Conservation (phyloP, 1,140 invertebrate species). For the Bombus terrestris region DNA sequence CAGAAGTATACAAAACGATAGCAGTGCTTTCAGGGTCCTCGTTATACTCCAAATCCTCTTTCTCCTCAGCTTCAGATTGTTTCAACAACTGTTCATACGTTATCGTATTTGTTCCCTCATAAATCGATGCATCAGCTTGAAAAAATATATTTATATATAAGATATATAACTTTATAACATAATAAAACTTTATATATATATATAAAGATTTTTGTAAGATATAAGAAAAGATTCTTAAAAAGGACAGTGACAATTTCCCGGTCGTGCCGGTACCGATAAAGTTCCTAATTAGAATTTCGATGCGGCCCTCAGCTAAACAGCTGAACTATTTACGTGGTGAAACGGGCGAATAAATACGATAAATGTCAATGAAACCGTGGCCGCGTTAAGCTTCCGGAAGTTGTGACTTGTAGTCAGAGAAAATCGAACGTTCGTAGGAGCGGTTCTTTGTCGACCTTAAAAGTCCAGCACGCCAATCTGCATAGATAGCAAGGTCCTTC, state of each 20-base stretch:
- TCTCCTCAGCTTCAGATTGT: slow-evolving; percentile 78
- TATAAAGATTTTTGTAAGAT: too few species aligned
- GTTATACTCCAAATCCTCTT: slow-evolving; percentile 71
- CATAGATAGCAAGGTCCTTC: slow-evolving; percentile 28
- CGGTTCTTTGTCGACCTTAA: not conserved
- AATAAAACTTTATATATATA: too few species aligned
- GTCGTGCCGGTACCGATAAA: not conserved
- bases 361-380: not conserved
- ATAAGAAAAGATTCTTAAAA: not conserved
- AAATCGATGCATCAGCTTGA: slow-evolving; percentile 72
- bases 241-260: not conserved
- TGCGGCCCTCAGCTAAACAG: not conserved
- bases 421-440: not conserved
- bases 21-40: slow-evolving; percentile 83
- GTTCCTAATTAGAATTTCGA: not conserved
- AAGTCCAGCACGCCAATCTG: not conserved
- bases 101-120: slow-evolving; percentile 77
- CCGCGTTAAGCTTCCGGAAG: not conserved
- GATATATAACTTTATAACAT: too few species aligned
- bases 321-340: not conserved
- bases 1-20: slow-evolving; percentile 95
- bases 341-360: not conserved
- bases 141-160: not conserved
- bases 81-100: slow-evolving; percentile 81
- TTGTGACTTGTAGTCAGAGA: not conserved